Evolutionary conservation across 2,888 invertebrate genomes (phyloP), one percentile per base, ranked within the genome.

Genomic region (Protophormia terraenovae): DNA sequence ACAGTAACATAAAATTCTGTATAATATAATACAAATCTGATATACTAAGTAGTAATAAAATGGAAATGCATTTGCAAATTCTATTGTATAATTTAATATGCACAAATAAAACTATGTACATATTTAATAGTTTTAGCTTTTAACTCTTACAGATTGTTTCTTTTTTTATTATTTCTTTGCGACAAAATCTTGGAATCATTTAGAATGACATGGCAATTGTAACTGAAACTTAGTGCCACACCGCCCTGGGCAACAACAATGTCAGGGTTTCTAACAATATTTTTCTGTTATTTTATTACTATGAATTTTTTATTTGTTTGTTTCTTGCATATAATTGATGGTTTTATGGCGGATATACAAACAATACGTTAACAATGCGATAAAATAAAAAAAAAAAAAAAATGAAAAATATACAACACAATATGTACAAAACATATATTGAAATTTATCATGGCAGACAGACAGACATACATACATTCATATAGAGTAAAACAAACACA

Each of bases 281-380:
- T 69, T 53, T 32, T n/a, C n/a, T n/a, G n/a, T n/a, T n/a, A n/a
- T n/a, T n/a, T n/a, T n/a, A n/a, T n/a, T n/a, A n/a, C n/a, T n/a
- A n/a, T n/a, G n/a, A n/a, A n/a, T n/a, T n/a, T 22, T 45, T 16
- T 22, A 62, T 45, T 12, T 5, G 0, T 16, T 32, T 55, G 19
- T 47, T 62, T 47, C 14, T n/a, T n/a, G n/a, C 72, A 58, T 76
- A 60, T 60, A 80, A 71, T 84, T 60, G 58, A 66, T 64, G 47
- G 22, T 50, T 76, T 79, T 35, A 79, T 75, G 53, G 35, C 67
- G 58, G 73, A 83, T 67, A 69, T 47, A 58, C 47, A 79, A 50
- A 22, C 4, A 35, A 41, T 50, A 53, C 22, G 5, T 22, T 10
- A 58, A 47, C 22, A 67, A 67, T 35, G 24, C 22, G 3, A 24